Percentiles rank a stretch among this genome's conserved stretches.
Conservation (phyloP, 2,888 invertebrate genomes). For the Idaea aversata region DNA sequence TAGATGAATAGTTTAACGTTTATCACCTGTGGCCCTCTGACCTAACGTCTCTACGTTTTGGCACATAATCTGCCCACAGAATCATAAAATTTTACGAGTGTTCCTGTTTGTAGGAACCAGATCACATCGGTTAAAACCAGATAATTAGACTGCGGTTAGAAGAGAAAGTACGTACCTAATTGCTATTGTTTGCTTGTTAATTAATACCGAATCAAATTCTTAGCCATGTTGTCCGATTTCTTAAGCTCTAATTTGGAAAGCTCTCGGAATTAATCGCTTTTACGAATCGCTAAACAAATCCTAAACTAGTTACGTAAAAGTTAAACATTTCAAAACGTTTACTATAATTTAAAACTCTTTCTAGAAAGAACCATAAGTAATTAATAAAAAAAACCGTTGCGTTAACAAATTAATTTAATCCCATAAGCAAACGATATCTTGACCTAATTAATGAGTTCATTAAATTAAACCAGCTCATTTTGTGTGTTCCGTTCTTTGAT, state of each 20-base stretch:
- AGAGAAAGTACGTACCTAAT: conserved; percentile 31
- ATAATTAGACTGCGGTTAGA: conserved; percentile 25
- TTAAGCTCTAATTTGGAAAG: conserved; percentile 1
- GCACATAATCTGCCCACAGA: conserved; percentile 31
- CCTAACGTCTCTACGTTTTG: conserved; percentile 29
- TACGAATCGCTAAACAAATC: background rate
- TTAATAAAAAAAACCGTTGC: background rate
- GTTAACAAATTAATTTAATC: background rate
- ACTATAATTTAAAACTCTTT: background rate
- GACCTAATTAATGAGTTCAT: background rate
- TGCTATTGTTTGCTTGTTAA: conserved; percentile 22
- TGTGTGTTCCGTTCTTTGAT: conserved; percentile 1
- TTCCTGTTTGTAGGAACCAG: conserved; percentile 55
- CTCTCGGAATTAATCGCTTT: background rate
- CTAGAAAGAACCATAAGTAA: conserved; percentile 2
- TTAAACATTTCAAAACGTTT: background rate
- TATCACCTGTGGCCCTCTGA: background rate
- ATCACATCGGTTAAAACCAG: conserved; percentile 34
- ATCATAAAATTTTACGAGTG: conserved; percentile 59
- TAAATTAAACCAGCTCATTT: background rate
- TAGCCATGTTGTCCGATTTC: conserved; percentile 4
- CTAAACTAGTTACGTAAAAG: background rate
- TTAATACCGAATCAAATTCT: conserved; percentile 15
- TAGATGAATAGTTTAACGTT: background rate
- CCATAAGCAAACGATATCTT: background rate